Percentiles rank a stretch among this genome's conserved stretches.
Evolutionary conservation across 2,888 invertebrate species (phyloP).

Genomic region (Macrophya annulata): DNA sequence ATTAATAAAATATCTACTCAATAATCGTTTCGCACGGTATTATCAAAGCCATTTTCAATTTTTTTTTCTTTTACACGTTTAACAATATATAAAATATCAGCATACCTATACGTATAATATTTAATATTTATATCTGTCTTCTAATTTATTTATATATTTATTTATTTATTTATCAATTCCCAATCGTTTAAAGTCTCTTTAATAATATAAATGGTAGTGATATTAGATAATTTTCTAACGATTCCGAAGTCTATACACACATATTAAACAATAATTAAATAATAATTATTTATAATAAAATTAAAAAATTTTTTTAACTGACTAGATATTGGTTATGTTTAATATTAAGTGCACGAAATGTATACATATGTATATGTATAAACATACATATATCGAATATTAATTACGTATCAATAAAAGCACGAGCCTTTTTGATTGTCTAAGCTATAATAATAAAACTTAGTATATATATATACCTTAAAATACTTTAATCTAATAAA

Average conservation of each 20-base stretch:
- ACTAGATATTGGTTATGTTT: slow-evolving; percentile 41
- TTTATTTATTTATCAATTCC: neutral
- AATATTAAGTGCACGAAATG: slow-evolving; percentile 20
- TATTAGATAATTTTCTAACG: neutral
- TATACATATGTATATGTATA: too few species aligned
- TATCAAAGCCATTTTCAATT: neutral
- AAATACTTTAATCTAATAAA: neutral
- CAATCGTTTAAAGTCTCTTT: neutral
- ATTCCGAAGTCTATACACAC: neutral
- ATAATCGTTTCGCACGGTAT: neutral
- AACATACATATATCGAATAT: neutral
- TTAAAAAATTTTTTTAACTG: slow-evolving; percentile 19
- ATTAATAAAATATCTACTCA: neutral
- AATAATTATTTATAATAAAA: slow-evolving; percentile 28
- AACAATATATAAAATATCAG: slow-evolving; percentile 10
- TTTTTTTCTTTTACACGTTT: neutral
- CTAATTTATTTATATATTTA: neutral
- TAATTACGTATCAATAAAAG: slow-evolving; percentile 64
- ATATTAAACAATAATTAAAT: neutral
- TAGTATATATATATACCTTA: neutral
- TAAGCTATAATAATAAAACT: slow-evolving; percentile 56
- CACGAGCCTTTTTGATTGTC: slow-evolving; percentile 73
- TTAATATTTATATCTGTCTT: neutral
- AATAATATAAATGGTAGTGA: neutral
- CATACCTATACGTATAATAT: neutral